Conservation (phyloP, 2,797 vertebrate species). For the Rhinichthys osculus region DNA sequence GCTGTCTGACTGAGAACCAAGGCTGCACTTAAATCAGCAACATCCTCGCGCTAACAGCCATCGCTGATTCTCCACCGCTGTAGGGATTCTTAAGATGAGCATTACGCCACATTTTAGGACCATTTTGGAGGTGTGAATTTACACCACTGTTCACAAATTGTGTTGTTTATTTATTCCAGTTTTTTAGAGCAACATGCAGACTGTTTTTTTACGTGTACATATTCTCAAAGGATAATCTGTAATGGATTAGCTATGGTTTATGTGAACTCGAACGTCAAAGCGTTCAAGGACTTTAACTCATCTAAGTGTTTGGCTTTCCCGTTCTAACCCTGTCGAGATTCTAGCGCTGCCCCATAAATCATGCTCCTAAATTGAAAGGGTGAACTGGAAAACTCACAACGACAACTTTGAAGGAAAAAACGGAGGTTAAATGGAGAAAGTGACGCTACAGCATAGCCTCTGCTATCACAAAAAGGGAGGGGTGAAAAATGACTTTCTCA, state of each 20-base stretch:
- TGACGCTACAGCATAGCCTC: conserved; percentile 29
- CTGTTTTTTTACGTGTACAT: conserved; percentile 28
- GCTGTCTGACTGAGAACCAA: conserved; percentile 48
- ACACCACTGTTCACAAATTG: conserved; percentile 28
- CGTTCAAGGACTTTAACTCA: conserved; percentile 39
- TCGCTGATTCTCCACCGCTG: conserved; percentile 17
- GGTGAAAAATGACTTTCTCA: conserved; percentile 46
- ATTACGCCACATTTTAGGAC: neutral
- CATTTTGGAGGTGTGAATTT: conserved; percentile 15
- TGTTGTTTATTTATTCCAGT: conserved; percentile 47
- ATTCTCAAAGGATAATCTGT: conserved; percentile 47
- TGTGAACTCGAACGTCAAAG: conserved; percentile 31
- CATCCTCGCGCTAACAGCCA: conserved; percentile 36
- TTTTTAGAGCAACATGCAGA: conserved; percentile 33
- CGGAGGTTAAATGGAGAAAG: conserved; percentile 41
- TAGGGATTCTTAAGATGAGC: conserved; percentile 22
- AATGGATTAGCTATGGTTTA: conserved; percentile 54
- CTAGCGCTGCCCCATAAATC: conserved; percentile 47
- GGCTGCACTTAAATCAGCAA: conserved; percentile 42
- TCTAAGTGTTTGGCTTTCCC: conserved; percentile 44
- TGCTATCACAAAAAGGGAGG: conserved; percentile 34
- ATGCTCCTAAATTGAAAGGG: conserved; percentile 42
- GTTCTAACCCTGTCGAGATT: conserved; percentile 22
- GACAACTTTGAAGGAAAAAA: conserved; percentile 7
- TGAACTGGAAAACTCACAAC: conserved; percentile 46